Percentiles rank a stretch among this genome's conserved stretches.
phyloP scores from a whole-genome alignment of 2,113 vertebrate species.

The Myodes glareolus region DNA sequence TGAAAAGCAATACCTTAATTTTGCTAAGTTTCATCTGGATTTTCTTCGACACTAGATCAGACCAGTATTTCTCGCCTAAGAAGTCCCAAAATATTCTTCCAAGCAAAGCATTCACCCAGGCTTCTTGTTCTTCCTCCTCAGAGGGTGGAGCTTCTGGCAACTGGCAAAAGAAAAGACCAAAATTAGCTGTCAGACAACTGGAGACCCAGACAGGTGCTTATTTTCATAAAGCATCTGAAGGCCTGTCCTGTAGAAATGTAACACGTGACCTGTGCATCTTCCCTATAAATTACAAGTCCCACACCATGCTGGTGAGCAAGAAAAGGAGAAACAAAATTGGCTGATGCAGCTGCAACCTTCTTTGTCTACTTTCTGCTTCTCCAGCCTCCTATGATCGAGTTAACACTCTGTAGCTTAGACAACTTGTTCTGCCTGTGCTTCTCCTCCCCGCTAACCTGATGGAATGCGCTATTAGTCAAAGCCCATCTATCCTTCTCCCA shows the following conservation, averaged over 20 bases:
- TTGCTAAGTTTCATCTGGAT: conserved; percentile 99
- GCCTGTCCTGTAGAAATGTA: background rate
- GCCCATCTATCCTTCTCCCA: background rate
- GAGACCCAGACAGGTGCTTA: conserved; percentile 61
- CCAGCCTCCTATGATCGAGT: background rate
- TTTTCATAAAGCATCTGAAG: conserved; percentile 46
- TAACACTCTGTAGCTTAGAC: background rate
- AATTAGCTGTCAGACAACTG: conserved; percentile 69
- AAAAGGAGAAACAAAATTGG: conserved; percentile 6
- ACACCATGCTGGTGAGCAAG: background rate
- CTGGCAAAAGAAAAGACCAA: conserved; percentile 83
- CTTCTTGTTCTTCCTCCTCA: conserved; percentile 90
- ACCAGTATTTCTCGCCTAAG: conserved; percentile 98
- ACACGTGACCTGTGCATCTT: background rate
- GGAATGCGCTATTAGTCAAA: background rate
- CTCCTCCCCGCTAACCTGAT: background rate
- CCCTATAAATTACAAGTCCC: conserved; percentile 30
- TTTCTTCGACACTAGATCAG: conserved; percentile 97
- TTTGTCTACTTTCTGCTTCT: background rate
- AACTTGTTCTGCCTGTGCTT: background rate
- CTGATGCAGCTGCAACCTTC: background rate
- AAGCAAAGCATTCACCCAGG: conserved; percentile 97
- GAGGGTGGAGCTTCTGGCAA: conserved; percentile 82
- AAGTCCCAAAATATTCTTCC: conserved; percentile 99
- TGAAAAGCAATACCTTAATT: conserved; percentile 91